These are phyloP conservation scores for Lagodon rhomboides DNA, from an alignment of 2,797 vertebrate species.

Conservation along the genomic window DNA sequence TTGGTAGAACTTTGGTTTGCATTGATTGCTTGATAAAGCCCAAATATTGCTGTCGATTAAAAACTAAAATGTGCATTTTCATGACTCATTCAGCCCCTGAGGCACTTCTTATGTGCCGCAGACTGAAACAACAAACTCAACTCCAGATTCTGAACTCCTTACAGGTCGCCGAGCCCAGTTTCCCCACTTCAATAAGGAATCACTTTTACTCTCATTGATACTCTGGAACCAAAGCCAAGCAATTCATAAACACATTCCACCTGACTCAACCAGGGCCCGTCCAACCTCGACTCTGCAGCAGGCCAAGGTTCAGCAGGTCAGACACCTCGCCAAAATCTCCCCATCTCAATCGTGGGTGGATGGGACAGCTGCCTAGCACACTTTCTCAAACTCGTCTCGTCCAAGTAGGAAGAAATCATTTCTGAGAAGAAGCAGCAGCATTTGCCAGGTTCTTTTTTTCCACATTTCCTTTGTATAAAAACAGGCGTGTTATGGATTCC, in stretches of 20 bases:
- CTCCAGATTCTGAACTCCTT: constrained; percentile 25
- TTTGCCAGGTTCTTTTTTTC: constrained; percentile 58
- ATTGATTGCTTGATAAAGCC: neutral
- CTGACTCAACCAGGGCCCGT: constrained; percentile 28
- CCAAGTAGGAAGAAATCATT: constrained; percentile 61
- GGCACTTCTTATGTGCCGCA: neutral
- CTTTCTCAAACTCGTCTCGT: constrained; percentile 54
- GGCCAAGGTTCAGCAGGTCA: constrained; percentile 36
- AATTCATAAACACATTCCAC: constrained; percentile 23
- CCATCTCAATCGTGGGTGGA: constrained; percentile 39
- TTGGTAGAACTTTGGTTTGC: neutral
- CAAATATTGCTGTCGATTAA: neutral
- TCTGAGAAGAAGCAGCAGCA: constrained; percentile 59
- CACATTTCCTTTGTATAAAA: constrained; percentile 70
- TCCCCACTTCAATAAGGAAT: constrained; percentile 4
- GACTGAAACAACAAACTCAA: constrained; percentile 19
- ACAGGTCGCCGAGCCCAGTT: constrained; percentile 12
- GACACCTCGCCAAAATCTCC: constrained; percentile 26
- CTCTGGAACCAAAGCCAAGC: constrained; percentile 12
- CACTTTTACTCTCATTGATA: constrained; percentile 20
- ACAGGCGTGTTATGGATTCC: constrained; percentile 76
- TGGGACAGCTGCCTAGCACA: constrained; percentile 56
- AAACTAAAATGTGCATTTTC: neutral
- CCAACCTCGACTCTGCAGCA: constrained; percentile 1
- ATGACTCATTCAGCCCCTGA: neutral